Conservation (phyloP, 2,888 invertebrate species). For the Synanthedon tipuliformis region DNA sequence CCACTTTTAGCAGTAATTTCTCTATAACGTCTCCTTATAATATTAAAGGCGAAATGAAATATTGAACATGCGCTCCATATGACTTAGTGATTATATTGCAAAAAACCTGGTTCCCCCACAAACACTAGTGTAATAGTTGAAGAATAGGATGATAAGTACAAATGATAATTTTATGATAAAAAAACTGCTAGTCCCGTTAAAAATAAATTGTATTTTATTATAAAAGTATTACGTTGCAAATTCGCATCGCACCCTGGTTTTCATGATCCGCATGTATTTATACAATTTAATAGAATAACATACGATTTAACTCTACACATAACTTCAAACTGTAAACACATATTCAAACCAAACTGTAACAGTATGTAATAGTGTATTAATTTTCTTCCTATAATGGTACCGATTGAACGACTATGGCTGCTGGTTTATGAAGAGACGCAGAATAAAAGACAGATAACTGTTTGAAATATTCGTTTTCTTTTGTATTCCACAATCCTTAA, state of each 20-base stretch:
- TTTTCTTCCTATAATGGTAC: slow-evolving; percentile 68
- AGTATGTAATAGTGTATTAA: slow-evolving; percentile 66
- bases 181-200: slow-evolving; percentile 63
- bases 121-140: slow-evolving; percentile 63
- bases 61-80: neutral
- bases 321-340: slow-evolving; percentile 63
- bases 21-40: slow-evolving; percentile 1
- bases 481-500: neutral
- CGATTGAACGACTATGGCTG: slow-evolving; percentile 67
- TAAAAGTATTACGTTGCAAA: slow-evolving; percentile 29
- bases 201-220: slow-evolving; percentile 26
- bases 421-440: slow-evolving; percentile 61
- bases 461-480: slow-evolving; percentile 60
- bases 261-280: slow-evolving; percentile 63
- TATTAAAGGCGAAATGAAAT: slow-evolving; percentile 1
- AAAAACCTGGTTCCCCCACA: slow-evolving; percentile 56
- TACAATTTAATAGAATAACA: slow-evolving; percentile 61
- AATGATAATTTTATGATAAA: slow-evolving; percentile 58
- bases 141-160: slow-evolving; percentile 66
- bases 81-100: slow-evolving; percentile 11
- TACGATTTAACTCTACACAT: slow-evolving; percentile 55
- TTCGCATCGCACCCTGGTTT: slow-evolving; percentile 67
- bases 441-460: slow-evolving; percentile 69
- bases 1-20: neutral
- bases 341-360: slow-evolving; percentile 69